Conservation (phyloP, 2,113 vertebrate species). For the Peromyscus polionotus region DNA sequence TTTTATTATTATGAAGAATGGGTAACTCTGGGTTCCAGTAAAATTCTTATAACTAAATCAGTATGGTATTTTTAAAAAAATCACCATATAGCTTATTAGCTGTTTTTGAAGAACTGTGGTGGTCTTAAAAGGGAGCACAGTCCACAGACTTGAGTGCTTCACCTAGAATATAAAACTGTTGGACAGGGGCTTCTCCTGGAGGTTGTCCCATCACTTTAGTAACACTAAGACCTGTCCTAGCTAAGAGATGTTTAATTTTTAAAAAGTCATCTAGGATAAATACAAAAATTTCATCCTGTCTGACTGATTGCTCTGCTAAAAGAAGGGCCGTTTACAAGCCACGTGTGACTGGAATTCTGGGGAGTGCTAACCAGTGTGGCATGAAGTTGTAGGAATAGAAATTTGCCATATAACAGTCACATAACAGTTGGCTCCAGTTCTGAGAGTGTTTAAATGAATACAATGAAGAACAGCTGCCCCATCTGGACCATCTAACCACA, state of each 20-base stretch:
- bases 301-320: slow-evolving; percentile 54
- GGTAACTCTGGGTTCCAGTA: slow-evolving; percentile 23
- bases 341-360: neutral
- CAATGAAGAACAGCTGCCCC: neutral
- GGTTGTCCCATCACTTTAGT: slow-evolving; percentile 20
- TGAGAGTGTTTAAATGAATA: slow-evolving; percentile 5
- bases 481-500: neutral
- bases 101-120: neutral
- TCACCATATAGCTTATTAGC: neutral
- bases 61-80: neutral
- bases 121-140: slow-evolving; percentile 65
- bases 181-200: neutral
- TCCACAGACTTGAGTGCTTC: slow-evolving; percentile 61
- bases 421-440: neutral
- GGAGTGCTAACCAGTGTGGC: neutral
- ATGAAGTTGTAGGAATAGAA: neutral
- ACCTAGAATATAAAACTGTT: neutral
- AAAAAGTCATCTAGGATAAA: slow-evolving; percentile 59
- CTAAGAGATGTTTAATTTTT: slow-evolving; percentile 9
- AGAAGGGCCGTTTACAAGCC: slow-evolving; percentile 14
- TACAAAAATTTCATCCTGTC: slow-evolving; percentile 45
- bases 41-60: slow-evolving; percentile 2
- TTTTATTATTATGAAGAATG: neutral
- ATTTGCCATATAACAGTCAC: neutral
- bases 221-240: slow-evolving; percentile 46